Conservation (phyloP, 1,140 invertebrate genomes). For the Ridgeia piscesae region DNA sequence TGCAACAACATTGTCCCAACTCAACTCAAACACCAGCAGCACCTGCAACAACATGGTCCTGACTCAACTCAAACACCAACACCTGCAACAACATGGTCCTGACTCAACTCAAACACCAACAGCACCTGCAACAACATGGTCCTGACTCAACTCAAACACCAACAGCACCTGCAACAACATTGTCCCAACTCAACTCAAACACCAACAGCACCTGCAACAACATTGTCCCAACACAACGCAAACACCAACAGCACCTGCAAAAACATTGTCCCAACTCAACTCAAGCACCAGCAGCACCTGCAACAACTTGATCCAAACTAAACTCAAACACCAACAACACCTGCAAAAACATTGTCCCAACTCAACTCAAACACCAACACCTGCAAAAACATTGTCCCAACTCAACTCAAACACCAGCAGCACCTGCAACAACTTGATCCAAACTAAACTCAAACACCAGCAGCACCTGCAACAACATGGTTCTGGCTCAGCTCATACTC, state of each 20-base stretch:
- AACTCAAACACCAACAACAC: not conserved
- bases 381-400: not conserved
- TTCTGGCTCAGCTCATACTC: constrained; percentile 73
- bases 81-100: not conserved
- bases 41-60: not conserved
- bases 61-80: not conserved
- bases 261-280: not conserved
- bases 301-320: not conserved
- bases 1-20: not conserved
- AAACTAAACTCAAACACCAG: not conserved
- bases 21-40: not conserved
- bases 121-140: too few relatives aligned
- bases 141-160: not conserved
- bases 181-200: constrained; percentile 69
- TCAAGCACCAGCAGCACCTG: not conserved
- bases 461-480: constrained; percentile 55
- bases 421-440: too few relatives aligned
- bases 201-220: constrained; percentile 71
- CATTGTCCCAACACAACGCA: not conserved
- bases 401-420: too few relatives aligned
- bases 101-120: too few relatives aligned
- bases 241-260: too few relatives aligned
- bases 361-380: not conserved
- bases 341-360: not conserved
- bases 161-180: constrained; percentile 55